Percentiles rank a stretch among this genome's conserved stretches.
Evolutionary conservation across 2,888 invertebrate species (phyloP).

Genomic region (Yponomeuta malinellus): DNA sequence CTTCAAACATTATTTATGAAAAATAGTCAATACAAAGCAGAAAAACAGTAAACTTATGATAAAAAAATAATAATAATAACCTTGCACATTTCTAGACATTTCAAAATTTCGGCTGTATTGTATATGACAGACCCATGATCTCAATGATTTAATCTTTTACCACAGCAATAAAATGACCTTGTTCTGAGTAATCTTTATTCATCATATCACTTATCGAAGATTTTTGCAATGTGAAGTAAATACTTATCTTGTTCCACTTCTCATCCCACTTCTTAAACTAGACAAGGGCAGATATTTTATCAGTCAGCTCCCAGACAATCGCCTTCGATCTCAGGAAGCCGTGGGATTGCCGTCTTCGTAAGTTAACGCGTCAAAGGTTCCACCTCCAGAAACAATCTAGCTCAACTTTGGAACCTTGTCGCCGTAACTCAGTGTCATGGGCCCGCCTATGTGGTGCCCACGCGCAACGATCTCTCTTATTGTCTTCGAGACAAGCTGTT

Average conservation of each 20-base stretch:
- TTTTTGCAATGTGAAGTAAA: no score
- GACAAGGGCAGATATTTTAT: background rate
- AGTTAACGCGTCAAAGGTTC: conserved; percentile 27
- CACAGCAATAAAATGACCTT: no score
- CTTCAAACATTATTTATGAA: no score
- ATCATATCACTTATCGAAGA: background rate
- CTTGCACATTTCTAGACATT: no score
- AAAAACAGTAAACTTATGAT: no score
- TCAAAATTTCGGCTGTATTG: no score
- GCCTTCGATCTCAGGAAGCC: conserved; percentile 17
- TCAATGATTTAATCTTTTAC: no score
- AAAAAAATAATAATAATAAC: no score
- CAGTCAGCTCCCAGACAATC: conserved; percentile 10
- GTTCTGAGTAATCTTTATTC: background rate
- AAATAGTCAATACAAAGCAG: no score
- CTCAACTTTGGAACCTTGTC: conserved; percentile 37
- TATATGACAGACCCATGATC: no score
- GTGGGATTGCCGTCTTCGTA: conserved; percentile 23
- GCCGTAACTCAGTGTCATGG: conserved; percentile 21
- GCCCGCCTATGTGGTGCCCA: conserved; percentile 39
- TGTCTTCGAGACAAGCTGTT: conserved; percentile 38
- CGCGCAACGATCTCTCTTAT: conserved; percentile 54
- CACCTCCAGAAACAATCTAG: conserved; percentile 30
- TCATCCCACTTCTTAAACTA: background rate
- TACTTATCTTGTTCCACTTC: background rate